These are phyloP conservation scores for Saxidomus purpurata DNA, from an alignment of 1,140 invertebrate genomes.

Conservation along the genomic window DNA sequence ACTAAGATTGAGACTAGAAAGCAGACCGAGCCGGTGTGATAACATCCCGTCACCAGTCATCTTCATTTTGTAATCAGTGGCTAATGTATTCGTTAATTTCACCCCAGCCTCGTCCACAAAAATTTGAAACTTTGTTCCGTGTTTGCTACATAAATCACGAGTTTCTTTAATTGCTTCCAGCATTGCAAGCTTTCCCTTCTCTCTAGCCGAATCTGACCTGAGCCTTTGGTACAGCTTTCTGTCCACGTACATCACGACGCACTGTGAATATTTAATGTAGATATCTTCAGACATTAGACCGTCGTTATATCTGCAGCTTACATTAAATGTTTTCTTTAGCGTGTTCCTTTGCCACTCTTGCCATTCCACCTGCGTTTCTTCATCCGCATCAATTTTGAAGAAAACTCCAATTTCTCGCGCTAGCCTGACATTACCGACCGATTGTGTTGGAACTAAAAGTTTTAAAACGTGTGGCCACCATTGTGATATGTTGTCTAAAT, in stretches of 20 bases:
- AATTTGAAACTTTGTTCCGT: neutral
- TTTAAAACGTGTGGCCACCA: conserved; percentile 10
- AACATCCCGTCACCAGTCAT: neutral
- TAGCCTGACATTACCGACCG: too few species aligned
- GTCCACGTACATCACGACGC: conserved; percentile 12
- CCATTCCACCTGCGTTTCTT: neutral
- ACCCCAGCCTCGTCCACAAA: neutral
- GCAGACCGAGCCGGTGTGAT: neutral
- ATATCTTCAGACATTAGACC: neutral
- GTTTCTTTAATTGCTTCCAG: neutral
- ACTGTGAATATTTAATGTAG: neutral
- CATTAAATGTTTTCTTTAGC: neutral
- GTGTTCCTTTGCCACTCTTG: neutral
- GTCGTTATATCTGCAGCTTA: neutral
- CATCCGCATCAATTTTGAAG: neutral
- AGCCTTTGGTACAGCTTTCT: neutral
- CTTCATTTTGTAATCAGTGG: neutral
- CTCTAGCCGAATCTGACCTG: neutral
- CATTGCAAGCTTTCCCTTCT: neutral
- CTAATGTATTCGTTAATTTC: neutral
- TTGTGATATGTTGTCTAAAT: neutral
- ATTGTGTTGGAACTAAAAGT: neutral
- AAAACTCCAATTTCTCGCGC: conserved; percentile 16
- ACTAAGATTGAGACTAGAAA: neutral
- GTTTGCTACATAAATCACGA: neutral